phyloP scores from a whole-genome alignment of 2,888 invertebrate genomes.

The Caenorhabditis sinica region DNA sequence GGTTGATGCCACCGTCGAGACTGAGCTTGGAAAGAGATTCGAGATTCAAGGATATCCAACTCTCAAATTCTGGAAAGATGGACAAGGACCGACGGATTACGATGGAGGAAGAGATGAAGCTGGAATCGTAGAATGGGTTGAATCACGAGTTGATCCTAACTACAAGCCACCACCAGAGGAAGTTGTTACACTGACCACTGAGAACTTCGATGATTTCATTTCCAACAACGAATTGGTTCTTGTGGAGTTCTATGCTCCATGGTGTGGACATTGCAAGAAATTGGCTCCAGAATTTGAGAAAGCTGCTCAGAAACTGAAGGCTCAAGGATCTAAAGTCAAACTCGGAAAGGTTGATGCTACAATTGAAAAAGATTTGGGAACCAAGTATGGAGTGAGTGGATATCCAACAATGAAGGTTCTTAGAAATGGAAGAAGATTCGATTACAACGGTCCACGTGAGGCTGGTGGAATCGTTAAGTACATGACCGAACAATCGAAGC shows the following conservation, averaged over 20 bases:
- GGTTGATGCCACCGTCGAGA: conserved; percentile 86
- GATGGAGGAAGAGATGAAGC: conserved; percentile 85
- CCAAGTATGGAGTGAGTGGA: conserved; percentile 85
- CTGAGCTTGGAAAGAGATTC: conserved; percentile 85
- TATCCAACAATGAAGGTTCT: conserved; percentile 86
- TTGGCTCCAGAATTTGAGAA: conserved; percentile 86
- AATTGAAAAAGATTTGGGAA: conserved; percentile 85
- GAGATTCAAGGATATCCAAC: conserved; percentile 86
- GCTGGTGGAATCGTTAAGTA: conserved; percentile 85
- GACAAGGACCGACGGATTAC: conserved; percentile 85
- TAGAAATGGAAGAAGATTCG: conserved; percentile 85
- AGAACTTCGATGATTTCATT: conserved; percentile 85
- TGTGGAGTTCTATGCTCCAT: conserved; percentile 87
- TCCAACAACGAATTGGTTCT: conserved; percentile 85
- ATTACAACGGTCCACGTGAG: conserved; percentile 86
- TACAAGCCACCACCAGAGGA: conserved; percentile 86
- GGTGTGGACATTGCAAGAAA: conserved; percentile 85
- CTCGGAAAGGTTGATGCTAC: conserved; percentile 86
- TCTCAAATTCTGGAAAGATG: conserved; percentile 86
- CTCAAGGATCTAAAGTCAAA: conserved; percentile 67
- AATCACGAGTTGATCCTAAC: conserved; percentile 85
- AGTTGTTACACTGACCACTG: conserved; percentile 85
- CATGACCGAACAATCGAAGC: conserved; percentile 86
- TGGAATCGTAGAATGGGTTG: conserved; percentile 86
- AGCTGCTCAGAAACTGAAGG: conserved; percentile 84